Conservation (phyloP, 2,113 vertebrate genomes). For the Caretta caretta region DNA sequence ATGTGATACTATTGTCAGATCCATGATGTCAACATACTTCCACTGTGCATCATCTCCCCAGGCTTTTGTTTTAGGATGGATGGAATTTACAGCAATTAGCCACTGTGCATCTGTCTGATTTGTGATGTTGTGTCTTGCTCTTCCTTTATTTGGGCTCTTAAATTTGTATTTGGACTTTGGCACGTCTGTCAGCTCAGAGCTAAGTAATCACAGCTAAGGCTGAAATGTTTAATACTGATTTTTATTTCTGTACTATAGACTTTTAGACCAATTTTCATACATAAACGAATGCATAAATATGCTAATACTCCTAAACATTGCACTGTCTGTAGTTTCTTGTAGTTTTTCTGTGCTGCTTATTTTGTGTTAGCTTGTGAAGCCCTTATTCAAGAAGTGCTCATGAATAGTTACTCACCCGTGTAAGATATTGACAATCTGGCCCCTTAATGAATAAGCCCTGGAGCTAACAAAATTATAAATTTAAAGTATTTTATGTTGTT, state of each 20-base stretch:
- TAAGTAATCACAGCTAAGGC: not conserved
- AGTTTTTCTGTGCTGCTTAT: not conserved
- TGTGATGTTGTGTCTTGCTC: not conserved
- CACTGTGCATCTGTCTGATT: not conserved
- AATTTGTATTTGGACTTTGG: not conserved
- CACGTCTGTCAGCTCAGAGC: not conserved
- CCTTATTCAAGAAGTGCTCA: not conserved
- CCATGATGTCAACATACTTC: conserved; percentile 5
- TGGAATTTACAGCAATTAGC: not conserved
- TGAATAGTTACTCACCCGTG: not conserved
- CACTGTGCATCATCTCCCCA: not conserved
- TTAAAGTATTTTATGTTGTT: not conserved
- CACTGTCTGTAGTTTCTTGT: not conserved
- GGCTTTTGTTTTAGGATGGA: not conserved
- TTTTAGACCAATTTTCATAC: not conserved
- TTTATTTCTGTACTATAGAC: not conserved
- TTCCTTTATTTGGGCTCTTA: not conserved
- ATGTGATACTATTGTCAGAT: not conserved
- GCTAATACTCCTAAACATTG: not conserved
- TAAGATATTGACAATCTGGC: not conserved
- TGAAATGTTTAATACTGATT: not conserved
- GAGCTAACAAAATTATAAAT: not conserved
- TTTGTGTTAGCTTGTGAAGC: not conserved
- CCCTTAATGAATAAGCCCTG: not conserved
- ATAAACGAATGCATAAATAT: not conserved